Evolutionary conservation across 1,140 invertebrate genomes (phyloP).

Genomic region (Ceratina calcarata): DNA sequence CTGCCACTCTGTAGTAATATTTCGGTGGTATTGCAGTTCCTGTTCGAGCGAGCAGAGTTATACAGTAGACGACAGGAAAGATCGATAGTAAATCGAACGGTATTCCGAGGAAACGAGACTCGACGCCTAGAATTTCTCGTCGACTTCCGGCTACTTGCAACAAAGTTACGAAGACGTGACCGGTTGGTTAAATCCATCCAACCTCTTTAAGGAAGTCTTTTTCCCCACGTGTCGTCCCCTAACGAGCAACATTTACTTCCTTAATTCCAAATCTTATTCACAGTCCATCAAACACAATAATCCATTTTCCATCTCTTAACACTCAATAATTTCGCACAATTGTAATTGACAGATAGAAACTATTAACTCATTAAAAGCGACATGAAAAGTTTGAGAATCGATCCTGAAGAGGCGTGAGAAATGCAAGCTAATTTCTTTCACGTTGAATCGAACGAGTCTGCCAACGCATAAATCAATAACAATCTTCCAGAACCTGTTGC

Average conservation of each 20-base stretch:
- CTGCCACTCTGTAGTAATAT: too few relatives aligned
- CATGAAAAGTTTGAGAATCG: too few relatives aligned
- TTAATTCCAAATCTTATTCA: not conserved
- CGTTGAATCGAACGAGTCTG: not conserved
- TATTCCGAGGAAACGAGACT: constrained; percentile 14
- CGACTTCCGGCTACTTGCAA: constrained; percentile 43
- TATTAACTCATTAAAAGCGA: too few relatives aligned
- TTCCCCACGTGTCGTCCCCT: constrained; percentile 6
- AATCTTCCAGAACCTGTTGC: constrained; percentile 42
- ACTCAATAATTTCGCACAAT: too few relatives aligned
- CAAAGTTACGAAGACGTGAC: constrained; percentile 37
- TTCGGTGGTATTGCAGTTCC: not conserved
- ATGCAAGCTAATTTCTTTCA: not conserved
- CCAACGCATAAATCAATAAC: constrained; percentile 16
- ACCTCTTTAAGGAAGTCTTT: not conserved
- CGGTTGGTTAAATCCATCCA: constrained; percentile 24
- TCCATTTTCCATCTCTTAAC: too few relatives aligned
- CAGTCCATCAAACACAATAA: too few relatives aligned
- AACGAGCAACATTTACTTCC: not conserved
- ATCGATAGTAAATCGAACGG: constrained; percentile 5
- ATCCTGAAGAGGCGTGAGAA: too few relatives aligned
- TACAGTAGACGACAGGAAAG: constrained; percentile 6
- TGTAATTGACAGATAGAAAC: too few relatives aligned
- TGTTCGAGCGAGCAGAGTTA: not conserved
- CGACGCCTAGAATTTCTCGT: constrained; percentile 20